Evolutionary conservation across 2,797 vertebrate species (phyloP), one percentile per base, ranked within the genome.

Genomic region (Pangasius krempfi): DNA sequence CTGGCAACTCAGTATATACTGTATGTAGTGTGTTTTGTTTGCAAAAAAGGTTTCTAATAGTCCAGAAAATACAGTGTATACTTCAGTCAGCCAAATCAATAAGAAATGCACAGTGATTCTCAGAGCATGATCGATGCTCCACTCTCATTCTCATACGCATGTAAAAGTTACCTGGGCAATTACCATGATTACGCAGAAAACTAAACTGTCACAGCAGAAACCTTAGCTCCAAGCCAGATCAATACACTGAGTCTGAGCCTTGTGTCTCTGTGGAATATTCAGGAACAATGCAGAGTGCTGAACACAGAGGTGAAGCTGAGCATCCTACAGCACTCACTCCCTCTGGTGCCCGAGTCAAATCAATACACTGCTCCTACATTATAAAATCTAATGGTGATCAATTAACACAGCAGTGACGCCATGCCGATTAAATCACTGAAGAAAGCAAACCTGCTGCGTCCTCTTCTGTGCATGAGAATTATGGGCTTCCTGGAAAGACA

Each of bases 281-380:
- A 40, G 62, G 83, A 79, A 80, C 18, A 27, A 60, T 52, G 62
- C 44, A 20, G 76, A 86, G n/a, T 50, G 62, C 76, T 72, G 66
- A 86, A 81, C 25, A 54, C 40, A 25, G 84, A 66, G 82, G 44
- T 54, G 72, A 88, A 84, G 56, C 60, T 10, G 44, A 66, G 70
- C 20, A 84, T 52, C 18, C 68, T 72, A 50, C 52, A 79, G 50
- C 56, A 85, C 85, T 72, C 50, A 84, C 62, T 81, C 80, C 70
- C 33, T 75, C 70, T 62, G 25, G 50, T 83, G 66, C 58, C 70
- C 25, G 47, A 73, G 66, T 44, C 18, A 90, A 84, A 66, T 68
- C 62, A 64, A 30, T 85, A 83, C 93, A 92, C 94, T 87, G 93
- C 73, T 93, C 93, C 94, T 54, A 33, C 83, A 54, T 33, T 70